Conservation (phyloP, 2,113 vertebrate species). For the Aphyosemion australe region DNA sequence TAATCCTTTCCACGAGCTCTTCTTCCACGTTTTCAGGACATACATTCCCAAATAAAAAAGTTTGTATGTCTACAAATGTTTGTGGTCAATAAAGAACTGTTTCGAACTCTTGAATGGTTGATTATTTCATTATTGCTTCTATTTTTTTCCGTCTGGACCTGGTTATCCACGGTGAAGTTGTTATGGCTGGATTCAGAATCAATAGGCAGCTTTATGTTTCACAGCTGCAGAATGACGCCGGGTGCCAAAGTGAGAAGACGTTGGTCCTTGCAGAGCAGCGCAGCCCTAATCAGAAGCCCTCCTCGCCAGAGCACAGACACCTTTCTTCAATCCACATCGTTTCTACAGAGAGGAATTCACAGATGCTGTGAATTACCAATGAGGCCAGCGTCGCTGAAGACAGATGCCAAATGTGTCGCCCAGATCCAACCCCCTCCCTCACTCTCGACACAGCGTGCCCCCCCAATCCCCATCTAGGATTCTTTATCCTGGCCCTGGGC, state of each 20-base stretch:
- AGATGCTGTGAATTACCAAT: slow-evolving; percentile 54
- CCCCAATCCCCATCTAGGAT: slow-evolving; percentile 45
- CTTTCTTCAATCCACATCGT: slow-evolving; percentile 45
- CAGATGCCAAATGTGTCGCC: slow-evolving; percentile 68
- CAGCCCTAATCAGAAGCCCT: slow-evolving; percentile 33
- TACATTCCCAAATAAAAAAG: slow-evolving; percentile 22
- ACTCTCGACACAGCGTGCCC: not conserved
- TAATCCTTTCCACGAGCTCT: slow-evolving; percentile 55
- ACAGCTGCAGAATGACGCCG: slow-evolving; percentile 29
- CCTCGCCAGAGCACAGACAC: slow-evolving; percentile 12
- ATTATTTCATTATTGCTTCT: slow-evolving; percentile 26
- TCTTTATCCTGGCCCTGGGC: slow-evolving; percentile 67
- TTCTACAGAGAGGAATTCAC: slow-evolving; percentile 57
- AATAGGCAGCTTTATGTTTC: slow-evolving; percentile 56
- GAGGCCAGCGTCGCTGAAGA: slow-evolving; percentile 66
- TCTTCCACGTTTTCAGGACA: slow-evolving; percentile 27
- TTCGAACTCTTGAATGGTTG: slow-evolving; percentile 6
- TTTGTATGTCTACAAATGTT: slow-evolving; percentile 23
- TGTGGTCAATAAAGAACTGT: slow-evolving; percentile 29
- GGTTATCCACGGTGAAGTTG: slow-evolving; percentile 42
- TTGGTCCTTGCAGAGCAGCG: slow-evolving; percentile 8
- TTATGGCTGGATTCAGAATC: slow-evolving; percentile 49
- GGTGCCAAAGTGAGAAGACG: slow-evolving; percentile 37
- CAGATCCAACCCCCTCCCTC: slow-evolving; percentile 27
- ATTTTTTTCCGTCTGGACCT: no score